Conservation (phyloP, 2,797 vertebrate species). For the Borostomias antarcticus region DNA sequence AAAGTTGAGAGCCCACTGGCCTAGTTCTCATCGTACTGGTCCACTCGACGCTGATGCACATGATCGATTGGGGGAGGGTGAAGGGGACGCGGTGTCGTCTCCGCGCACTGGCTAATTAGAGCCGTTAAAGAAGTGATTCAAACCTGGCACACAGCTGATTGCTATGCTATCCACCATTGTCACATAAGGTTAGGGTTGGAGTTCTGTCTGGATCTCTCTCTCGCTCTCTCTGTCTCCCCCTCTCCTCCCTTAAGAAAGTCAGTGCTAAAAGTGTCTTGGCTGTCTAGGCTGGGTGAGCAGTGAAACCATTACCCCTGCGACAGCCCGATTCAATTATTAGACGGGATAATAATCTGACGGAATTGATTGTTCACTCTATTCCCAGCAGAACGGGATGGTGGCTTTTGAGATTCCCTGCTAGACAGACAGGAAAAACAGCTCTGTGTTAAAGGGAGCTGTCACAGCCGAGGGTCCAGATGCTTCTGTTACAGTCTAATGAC, state of each 20-base stretch:
- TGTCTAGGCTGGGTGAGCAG: conserved; percentile 43
- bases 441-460: conserved; percentile 11
- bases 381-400: conserved; percentile 37
- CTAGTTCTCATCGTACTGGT: not conserved
- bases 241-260: conserved; percentile 25
- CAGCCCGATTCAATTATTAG: conserved; percentile 58
- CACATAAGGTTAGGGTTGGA: no score
- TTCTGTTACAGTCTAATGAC: not conserved
- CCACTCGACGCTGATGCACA: conserved; percentile 1
- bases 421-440: conserved; percentile 19
- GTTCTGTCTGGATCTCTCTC: conserved; percentile 8
- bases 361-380: conserved; percentile 53
- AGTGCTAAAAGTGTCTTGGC: conserved; percentile 25
- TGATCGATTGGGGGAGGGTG: conserved; percentile 20
- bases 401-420: conserved; percentile 17
- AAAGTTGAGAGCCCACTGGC: not conserved
- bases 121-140: conserved; percentile 42
- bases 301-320: conserved; percentile 55
- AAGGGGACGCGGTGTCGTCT: conserved; percentile 24
- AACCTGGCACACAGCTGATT: conserved; percentile 40
- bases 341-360: conserved; percentile 55
- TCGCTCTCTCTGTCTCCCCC: conserved; percentile 12
- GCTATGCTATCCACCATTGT: conserved; percentile 36
- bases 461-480: not conserved
- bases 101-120: conserved; percentile 35